Evolutionary conservation across 1,140 invertebrate genomes (phyloP), one percentile per base, ranked within the genome.

Genomic region (Rhagoletis zephyria): DNA sequence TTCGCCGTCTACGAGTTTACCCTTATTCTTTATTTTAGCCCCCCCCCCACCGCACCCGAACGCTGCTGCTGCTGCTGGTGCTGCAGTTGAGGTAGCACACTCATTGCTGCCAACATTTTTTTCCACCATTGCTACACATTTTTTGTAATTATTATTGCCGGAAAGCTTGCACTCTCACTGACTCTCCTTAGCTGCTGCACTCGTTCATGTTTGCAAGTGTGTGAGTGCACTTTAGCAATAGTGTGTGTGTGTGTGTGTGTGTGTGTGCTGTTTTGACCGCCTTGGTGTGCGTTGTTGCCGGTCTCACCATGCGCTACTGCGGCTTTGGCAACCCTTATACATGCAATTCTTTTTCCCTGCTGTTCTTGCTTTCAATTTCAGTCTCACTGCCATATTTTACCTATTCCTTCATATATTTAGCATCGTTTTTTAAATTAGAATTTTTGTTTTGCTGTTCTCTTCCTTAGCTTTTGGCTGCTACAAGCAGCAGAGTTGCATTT

Each of bases 401-500:
- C 30, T 85, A 40, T 60, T 19, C 19, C 51, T 19, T 85, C 45
- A 19, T 85, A 61, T 85, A 59, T 85, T 85, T 9, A 10, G n/a
- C n/a, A 59, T 59, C 4, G 16, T 85, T 85, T 61, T 48, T 6
- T 60, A 10, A 74, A 4, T 12, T 45, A 6, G 1, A 45, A 48
- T 48, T 48, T 74, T 74, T 74, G 40, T 74, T 74, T 74, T 48
- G n/a, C 81, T 85, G 81, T 85, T 59, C 81, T 85, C 81, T 85
- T 85, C 59, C 59, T 16, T 85, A 85, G n/a, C 74, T 51, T 45
- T 16, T 30, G 30, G 30, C 64, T 40, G 5, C 16, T 81, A 10
- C 74, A 42, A n/a, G n/a, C 6, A 16, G 16, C 67, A 74, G 67
- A 45, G 81, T 74, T 48, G 67, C 67, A 59, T 85, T 85, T 85